phyloP scores from a whole-genome alignment of 1,140 invertebrate genomes.

The Saccostrea echinata region DNA sequence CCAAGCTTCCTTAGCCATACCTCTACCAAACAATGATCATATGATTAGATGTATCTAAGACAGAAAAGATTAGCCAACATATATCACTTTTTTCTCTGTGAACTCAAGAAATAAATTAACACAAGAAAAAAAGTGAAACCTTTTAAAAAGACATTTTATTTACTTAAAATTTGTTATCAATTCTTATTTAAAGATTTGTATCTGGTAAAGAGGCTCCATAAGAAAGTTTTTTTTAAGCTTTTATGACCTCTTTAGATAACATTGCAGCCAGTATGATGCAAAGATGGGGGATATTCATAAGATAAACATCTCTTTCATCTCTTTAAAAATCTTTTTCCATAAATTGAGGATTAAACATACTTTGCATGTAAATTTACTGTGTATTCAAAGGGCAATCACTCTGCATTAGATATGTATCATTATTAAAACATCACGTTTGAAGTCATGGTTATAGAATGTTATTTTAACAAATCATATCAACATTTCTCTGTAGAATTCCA shows the following conservation, averaged over 20 bases:
- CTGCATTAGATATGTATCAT: constrained; percentile 10
- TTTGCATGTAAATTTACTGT: not conserved
- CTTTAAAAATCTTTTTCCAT: not conserved
- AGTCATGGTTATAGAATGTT: not conserved
- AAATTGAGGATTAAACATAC: not conserved
- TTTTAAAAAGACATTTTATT: too few relatives aligned
- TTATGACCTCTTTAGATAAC: not conserved
- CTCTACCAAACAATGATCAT: not conserved
- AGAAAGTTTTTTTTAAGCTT: not conserved
- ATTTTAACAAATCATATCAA: not conserved
- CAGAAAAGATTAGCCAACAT: constrained; percentile 23
- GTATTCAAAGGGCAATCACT: constrained; percentile 18
- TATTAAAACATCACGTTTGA: not conserved
- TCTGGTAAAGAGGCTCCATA: not conserved
- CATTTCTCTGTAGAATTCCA: not conserved
- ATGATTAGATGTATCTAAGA: constrained; percentile 17
- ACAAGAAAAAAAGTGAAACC: too few relatives aligned
- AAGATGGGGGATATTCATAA: not conserved
- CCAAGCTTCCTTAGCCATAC: not conserved
- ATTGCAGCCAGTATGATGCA: not conserved
- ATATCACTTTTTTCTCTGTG: not conserved
- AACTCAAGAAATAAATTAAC: too few relatives aligned
- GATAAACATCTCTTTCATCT: not conserved
- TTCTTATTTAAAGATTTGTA: too few relatives aligned
- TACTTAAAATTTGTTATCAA: too few relatives aligned